Evolutionary conservation across 2,113 vertebrate species (phyloP).

Genomic region (Meleagris gallopavo): DNA sequence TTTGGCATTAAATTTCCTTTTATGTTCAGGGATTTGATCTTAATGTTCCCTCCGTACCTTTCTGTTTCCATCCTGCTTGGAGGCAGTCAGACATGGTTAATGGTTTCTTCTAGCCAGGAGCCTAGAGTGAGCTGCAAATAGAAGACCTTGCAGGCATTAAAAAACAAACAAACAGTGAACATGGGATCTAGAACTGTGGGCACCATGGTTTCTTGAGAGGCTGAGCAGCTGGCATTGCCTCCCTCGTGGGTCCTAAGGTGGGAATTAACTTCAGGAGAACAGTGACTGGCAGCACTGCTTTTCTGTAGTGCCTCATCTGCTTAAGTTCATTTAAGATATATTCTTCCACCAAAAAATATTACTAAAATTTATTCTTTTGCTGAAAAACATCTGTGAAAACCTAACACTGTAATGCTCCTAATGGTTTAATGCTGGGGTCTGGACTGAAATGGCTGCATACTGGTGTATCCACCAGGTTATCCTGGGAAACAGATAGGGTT

Average conservation of each 20-base stretch:
- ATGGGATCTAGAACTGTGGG: background rate
- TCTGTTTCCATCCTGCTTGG: constrained; percentile 27
- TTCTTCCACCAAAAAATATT: background rate
- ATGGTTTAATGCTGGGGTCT: background rate
- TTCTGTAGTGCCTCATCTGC: background rate
- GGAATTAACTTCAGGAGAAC: background rate
- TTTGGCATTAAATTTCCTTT: constrained; percentile 65
- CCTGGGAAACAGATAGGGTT: background rate
- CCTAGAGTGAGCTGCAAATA: background rate
- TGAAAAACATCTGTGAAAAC: background rate
- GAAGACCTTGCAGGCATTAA: background rate
- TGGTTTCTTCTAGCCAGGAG: constrained; percentile 55
- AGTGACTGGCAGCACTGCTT: background rate
- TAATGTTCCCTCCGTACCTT: constrained; percentile 38
- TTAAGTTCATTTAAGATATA: background rate
- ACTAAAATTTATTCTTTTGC: background rate
- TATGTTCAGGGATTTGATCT: constrained; percentile 61
- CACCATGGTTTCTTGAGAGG: background rate
- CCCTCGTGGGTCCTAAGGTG: background rate
- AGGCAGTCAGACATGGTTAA: constrained; percentile 38
- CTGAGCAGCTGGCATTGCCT: background rate
- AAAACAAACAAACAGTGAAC: background rate
- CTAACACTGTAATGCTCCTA: background rate
- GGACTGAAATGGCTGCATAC: background rate
- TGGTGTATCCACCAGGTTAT: background rate